Evolutionary conservation across 1,140 invertebrate species (phyloP), one percentile per base, ranked within the genome.

Genomic region (Pogonomyrmex californicus): DNA sequence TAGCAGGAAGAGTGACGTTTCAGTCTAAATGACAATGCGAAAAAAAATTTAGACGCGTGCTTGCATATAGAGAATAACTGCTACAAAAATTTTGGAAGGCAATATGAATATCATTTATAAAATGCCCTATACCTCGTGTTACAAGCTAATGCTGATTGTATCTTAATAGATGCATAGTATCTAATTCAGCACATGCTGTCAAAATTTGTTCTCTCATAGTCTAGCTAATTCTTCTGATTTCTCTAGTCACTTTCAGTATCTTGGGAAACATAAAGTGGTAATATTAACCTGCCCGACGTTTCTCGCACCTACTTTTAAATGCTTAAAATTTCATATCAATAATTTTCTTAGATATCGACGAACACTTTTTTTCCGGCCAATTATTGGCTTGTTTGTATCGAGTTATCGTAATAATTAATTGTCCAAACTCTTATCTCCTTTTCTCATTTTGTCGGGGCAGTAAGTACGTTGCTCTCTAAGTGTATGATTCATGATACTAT

Each of bases 391-490:
- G n/a, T 79, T 76, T 86, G 38, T 49, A 58, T 85, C 71, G 81
- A 87, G 58, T 78, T 83, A 88, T 14, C 49, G 63, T 86, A 87
- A 51, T 86, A 76, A 82, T 73, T 86, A 56, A 75, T 75, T 68
- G 65, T 17, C 78, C 77, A 86, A 87, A 33, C 66, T 81, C 49
- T 58, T 73, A 44, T 81, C 14, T 58, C 14, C 33, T 73, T 14
- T 17, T 47, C 41, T 65, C 86, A 14, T 68, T 76, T 60, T 56
- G 62, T 90, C 86, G 70, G 89, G 92, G 92, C 89, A 91, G 90
- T 94, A 94, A 94, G 93, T 94, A 94, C 93, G 90, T 77, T 91
- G 92, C 92, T 68, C 92, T 68, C 41, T 92, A 91, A 88, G 89
- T 92, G 92, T 90, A 94, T 86, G 87, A 91, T 93, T 90, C 92